Evolutionary conservation across 2,797 vertebrate species (phyloP).

Genomic region (Acanthopagrus latus): DNA sequence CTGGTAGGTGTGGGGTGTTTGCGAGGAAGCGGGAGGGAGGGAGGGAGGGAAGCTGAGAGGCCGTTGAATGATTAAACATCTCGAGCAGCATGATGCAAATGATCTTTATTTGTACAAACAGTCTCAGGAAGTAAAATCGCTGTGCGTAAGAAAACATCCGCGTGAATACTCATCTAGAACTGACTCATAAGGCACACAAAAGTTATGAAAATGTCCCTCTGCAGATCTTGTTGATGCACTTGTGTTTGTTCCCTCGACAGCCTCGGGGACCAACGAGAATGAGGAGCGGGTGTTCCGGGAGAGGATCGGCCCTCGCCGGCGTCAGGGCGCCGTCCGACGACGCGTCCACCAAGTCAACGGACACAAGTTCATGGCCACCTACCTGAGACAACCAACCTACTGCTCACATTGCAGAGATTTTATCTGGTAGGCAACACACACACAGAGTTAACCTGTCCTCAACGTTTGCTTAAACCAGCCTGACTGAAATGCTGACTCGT

Average conservation of each 20-base stretch:
- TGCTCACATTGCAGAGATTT: conserved; percentile 99
- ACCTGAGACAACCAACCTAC: conserved; percentile 97
- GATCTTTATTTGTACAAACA: conserved; percentile 32
- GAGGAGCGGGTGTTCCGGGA: conserved; percentile 96
- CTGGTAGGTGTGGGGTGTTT: conserved; percentile 67
- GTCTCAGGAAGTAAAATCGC: conserved; percentile 24
- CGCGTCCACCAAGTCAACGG: conserved; percentile 98
- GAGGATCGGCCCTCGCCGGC: conserved; percentile 89
- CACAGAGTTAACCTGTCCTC: not conserved
- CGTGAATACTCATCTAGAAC: conserved; percentile 1
- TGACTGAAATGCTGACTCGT: conserved; percentile 46
- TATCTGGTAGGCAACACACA: conserved; percentile 90
- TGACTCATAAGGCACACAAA: conserved; percentile 6
- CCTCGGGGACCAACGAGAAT: conserved; percentile 93
- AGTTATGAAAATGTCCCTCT: not conserved
- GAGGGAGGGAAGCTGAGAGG: conserved; percentile 54
- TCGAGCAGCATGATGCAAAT: conserved; percentile 69
- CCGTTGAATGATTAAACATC: conserved; percentile 71
- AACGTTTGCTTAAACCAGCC: conserved; percentile 22
- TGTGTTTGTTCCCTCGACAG: conserved; percentile 54
- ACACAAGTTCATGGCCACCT: conserved; percentile 99
- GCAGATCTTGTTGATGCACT: not conserved
- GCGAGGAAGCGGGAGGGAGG: conserved; percentile 25
- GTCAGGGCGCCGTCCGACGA: conserved; percentile 95
- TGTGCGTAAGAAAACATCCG: not conserved